Conservation (phyloP, 1,140 invertebrate species). For the Atta colombica region DNA sequence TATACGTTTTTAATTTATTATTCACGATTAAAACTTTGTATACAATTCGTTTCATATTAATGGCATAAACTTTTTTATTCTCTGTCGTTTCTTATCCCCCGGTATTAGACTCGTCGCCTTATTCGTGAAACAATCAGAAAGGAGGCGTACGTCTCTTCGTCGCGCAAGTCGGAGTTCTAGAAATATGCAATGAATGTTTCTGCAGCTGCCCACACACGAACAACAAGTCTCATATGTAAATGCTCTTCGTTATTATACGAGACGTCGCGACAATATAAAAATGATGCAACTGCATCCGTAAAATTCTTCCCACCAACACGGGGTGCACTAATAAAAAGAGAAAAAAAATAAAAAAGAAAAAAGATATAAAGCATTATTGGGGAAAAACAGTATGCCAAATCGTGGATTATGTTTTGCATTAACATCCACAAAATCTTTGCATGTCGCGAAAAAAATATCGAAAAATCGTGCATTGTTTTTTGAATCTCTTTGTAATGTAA, state of each 20-base stretch:
- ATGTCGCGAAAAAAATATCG: not conserved
- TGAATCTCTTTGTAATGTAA: not conserved
- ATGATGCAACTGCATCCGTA: slow-evolving; percentile 35
- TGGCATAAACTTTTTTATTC: not conserved
- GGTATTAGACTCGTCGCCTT: not conserved
- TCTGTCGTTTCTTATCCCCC: slow-evolving; percentile 11
- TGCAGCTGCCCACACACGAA: not conserved
- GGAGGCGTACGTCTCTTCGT: not conserved
- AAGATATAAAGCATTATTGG: not conserved
- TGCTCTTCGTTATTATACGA: slow-evolving; percentile 52
- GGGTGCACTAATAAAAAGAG: not conserved
- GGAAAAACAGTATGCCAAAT: not conserved
- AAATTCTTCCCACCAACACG: slow-evolving; percentile 10
- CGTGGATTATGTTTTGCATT: slow-evolving; percentile 40
- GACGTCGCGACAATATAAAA: slow-evolving; percentile 56
- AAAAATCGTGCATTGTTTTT: not conserved
- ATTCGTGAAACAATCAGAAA: slow-evolving; percentile 32
- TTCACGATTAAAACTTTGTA: slow-evolving; percentile 5
- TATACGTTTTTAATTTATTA: slow-evolving; percentile 10
- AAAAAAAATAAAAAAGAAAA: not conserved
- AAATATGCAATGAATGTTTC: slow-evolving; percentile 38
- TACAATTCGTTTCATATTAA: slow-evolving; percentile 1
- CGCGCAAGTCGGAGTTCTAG: slow-evolving; percentile 24
- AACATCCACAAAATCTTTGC: slow-evolving; percentile 24
- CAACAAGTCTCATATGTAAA: slow-evolving; percentile 45